These are phyloP conservation scores for Sycophila sp. DNA, from an alignment of 1,140 invertebrate genomes.

Conservation along the genomic window DNA sequence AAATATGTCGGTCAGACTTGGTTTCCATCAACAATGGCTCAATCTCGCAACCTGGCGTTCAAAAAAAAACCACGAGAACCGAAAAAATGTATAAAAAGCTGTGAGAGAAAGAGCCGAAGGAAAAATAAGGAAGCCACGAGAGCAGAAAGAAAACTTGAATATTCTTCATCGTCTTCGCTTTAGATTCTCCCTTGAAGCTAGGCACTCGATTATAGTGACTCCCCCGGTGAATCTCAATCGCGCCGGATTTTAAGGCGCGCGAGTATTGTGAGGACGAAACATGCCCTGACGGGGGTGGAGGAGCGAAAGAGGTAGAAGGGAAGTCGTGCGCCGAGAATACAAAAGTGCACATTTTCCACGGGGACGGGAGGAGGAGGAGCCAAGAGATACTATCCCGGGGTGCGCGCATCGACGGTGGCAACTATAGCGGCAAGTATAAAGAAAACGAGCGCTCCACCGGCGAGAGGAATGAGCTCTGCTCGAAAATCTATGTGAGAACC, in stretches of 20 bases:
- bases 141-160: constrained; percentile 28
- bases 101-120: not conserved
- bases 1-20: too few species aligned
- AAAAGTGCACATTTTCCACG: constrained; percentile 41
- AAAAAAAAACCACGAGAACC: too few species aligned
- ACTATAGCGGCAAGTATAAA: too few species aligned
- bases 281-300: not conserved
- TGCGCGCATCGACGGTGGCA: too few species aligned
- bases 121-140: not conserved
- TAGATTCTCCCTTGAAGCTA: constrained; percentile 10
- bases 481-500: constrained; percentile 7
- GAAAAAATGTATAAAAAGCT: too few species aligned
- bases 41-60: too few species aligned
- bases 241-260: constrained; percentile 45
- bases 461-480: not conserved
- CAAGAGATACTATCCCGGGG: too few species aligned
- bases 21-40: too few species aligned
- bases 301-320: constrained; percentile 4
- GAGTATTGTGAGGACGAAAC: not conserved
- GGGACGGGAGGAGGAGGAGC: not conserved
- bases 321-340: constrained; percentile 47
- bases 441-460: too few species aligned
- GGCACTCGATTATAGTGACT: constrained; percentile 49
- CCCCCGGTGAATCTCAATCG: constrained; percentile 53
- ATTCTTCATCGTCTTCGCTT: constrained; percentile 26